These are phyloP conservation scores for Hydropsyche betteni DNA, from an alignment of 2,888 invertebrate species.

Conservation along the genomic window DNA sequence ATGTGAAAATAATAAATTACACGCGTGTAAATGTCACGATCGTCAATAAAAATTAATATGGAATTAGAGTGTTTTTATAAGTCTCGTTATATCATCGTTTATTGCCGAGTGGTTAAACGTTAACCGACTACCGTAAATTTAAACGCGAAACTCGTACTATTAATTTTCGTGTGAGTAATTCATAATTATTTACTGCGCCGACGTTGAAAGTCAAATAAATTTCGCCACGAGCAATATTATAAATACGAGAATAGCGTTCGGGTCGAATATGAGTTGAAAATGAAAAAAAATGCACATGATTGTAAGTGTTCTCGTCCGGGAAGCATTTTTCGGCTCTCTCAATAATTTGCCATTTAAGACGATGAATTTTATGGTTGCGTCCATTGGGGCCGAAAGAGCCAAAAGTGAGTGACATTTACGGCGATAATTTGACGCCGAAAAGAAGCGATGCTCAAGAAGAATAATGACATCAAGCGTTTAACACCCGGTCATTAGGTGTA, in stretches of 20 bases:
- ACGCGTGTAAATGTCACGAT: neutral
- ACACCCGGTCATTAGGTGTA: slow-evolving; percentile 26
- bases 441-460: slow-evolving; percentile 12
- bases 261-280: neutral
- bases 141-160: neutral
- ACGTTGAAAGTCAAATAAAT: too few relatives aligned
- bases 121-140: slow-evolving; percentile 5
- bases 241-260: neutral
- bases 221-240: too few relatives aligned
- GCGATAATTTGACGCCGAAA: slow-evolving; percentile 29
- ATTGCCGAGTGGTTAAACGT: neutral
- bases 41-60: slow-evolving; percentile 12
- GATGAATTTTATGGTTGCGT: slow-evolving; percentile 36
- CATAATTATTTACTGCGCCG: neutral
- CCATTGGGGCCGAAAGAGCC: slow-evolving; percentile 22
- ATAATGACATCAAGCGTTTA: slow-evolving; percentile 38
- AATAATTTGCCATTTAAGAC: slow-evolving; percentile 43
- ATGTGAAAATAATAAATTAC: slow-evolving; percentile 15
- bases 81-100: neutral
- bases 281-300: slow-evolving; percentile 2
- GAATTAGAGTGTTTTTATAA: slow-evolving; percentile 4
- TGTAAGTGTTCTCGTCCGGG: slow-evolving; percentile 43
- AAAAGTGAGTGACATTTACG: slow-evolving; percentile 40
- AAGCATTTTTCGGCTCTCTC: slow-evolving; percentile 37
- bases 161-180: neutral